phyloP scores from a whole-genome alignment of 2,888 invertebrate genomes.

The Brassicogethes aeneus region DNA sequence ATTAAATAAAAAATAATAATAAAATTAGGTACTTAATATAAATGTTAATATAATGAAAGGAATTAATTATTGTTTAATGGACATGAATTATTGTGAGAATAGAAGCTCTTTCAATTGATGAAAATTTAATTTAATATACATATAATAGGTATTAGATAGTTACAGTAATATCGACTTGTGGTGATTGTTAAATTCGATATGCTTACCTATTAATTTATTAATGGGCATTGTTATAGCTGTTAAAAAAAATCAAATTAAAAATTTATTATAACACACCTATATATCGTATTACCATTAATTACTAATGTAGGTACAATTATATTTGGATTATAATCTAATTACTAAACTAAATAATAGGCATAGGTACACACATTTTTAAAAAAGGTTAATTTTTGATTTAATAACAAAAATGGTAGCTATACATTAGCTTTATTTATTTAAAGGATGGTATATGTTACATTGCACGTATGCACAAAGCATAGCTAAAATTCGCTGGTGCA shows the following conservation, averaged over 20 bases:
- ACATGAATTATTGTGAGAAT: neutral
- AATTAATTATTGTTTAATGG: neutral
- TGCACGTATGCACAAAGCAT: too few species aligned
- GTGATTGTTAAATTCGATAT: conserved; percentile 3
- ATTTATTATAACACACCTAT: neutral
- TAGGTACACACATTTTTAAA: too few species aligned
- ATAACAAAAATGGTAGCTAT: too few species aligned
- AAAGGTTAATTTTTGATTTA: too few species aligned
- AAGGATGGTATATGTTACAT: too few species aligned
- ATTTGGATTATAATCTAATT: neutral
- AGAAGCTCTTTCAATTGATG: neutral
- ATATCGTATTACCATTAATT: neutral
- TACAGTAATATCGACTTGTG: too few species aligned
- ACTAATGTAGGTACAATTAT: neutral
- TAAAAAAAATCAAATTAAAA: neutral
- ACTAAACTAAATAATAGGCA: neutral
- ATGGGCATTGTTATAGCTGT: neutral
- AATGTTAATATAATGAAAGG: too few species aligned
- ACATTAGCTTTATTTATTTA: too few species aligned
- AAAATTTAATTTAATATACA: neutral
- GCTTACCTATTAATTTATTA: conserved; percentile 3
- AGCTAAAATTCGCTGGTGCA: too few species aligned
- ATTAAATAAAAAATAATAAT: neutral
- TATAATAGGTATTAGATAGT: too few species aligned
- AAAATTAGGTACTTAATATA: too few species aligned